These are phyloP conservation scores for Pristionchus entomophagus DNA, from an alignment of 2,888 invertebrate species.

Conservation along the genomic window DNA sequence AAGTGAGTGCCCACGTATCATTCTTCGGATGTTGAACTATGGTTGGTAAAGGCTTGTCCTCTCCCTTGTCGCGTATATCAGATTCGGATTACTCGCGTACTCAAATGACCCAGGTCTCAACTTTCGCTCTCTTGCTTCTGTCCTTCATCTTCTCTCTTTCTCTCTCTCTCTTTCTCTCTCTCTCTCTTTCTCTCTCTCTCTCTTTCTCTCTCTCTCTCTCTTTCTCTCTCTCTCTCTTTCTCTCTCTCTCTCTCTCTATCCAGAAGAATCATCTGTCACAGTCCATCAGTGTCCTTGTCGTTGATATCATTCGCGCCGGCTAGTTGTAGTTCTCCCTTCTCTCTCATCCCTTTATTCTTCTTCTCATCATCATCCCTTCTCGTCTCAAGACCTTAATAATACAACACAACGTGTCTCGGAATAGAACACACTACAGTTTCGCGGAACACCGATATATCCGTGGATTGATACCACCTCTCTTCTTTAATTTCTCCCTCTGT, in stretches of 20 bases:
- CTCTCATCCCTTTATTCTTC: not conserved
- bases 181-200: not conserved
- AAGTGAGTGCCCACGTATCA: slow-evolving; percentile 25
- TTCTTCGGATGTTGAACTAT: not conserved
- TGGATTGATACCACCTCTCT: too few relatives aligned
- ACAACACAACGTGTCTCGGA: too few relatives aligned
- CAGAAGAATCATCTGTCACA: not conserved
- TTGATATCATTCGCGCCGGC: slow-evolving; percentile 15
- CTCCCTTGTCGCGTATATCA: not conserved
- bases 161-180: not conserved
- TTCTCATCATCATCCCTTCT: too few relatives aligned
- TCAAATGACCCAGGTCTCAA: slow-evolving; percentile 17
- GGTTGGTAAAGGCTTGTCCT: not conserved
- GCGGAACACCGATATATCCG: too few relatives aligned
- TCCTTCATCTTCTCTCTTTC: not conserved
- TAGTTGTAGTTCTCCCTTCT: not conserved
- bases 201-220: not conserved
- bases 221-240: not conserved
- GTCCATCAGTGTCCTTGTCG: slow-evolving; percentile 11
- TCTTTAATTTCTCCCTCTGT: too few relatives aligned
- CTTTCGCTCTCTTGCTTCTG: not conserved
- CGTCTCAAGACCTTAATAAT: too few relatives aligned
- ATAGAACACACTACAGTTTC: too few relatives aligned
- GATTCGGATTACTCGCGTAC: slow-evolving; percentile 17
- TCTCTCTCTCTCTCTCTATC: not conserved